Percentiles rank a stretch among this genome's conserved stretches.
Conservation (phyloP, 2,888 invertebrate genomes). For the Xestia rhomboidea region DNA sequence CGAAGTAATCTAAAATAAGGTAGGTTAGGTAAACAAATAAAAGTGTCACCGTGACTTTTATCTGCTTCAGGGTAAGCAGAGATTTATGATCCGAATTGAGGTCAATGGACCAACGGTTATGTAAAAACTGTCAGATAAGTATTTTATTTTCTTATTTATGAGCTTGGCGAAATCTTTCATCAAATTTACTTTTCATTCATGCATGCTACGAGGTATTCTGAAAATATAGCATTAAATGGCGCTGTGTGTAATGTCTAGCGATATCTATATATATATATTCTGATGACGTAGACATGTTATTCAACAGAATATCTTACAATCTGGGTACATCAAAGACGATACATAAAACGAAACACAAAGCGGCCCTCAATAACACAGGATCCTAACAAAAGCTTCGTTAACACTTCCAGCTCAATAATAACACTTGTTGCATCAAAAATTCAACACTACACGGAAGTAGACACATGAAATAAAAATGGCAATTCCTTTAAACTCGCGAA, state of each 20-base stretch:
- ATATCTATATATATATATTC: no score
- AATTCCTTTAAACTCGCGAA: conserved; percentile 66
- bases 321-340: not conserved
- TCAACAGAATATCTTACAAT: not conserved
- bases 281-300: not conserved
- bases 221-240: not conserved
- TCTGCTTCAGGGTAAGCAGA: not conserved
- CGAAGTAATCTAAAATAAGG: not conserved
- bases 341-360: conserved; percentile 3
- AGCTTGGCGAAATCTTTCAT: not conserved
- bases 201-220: not conserved
- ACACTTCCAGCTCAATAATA: conserved; percentile 51
- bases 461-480: conserved; percentile 57
- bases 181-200: not conserved
- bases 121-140: conserved; percentile 1
- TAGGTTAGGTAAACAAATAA: conserved; percentile 24
- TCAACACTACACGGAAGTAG: conserved; percentile 30
- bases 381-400: conserved; percentile 45
- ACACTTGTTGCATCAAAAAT: conserved; percentile 64
- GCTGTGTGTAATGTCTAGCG: no score
- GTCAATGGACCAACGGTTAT: conserved; percentile 7
- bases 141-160: not conserved
- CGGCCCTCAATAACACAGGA: conserved; percentile 8
- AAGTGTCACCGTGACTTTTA: conserved; percentile 32
- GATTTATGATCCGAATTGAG: conserved; percentile 29